Evolutionary conservation across 2,888 invertebrate genomes (phyloP), one percentile per base, ranked within the genome.

Genomic region (Hymenopus coronatus): DNA sequence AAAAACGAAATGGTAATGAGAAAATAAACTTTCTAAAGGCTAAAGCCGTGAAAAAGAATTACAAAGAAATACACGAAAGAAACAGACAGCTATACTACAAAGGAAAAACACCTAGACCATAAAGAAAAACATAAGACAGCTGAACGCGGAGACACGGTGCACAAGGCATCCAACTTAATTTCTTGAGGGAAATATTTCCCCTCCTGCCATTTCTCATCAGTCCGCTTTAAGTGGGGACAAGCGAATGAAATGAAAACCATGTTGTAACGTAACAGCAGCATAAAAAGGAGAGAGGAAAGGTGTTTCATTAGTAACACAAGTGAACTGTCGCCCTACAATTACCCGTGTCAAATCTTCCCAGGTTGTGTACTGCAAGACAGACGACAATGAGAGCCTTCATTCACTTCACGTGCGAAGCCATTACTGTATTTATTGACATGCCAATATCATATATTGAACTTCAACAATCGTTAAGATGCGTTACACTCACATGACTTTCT

Each of bases 261-360:
- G 87, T 30, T 28, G 87, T 87, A 82, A 70, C 54, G 54, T 70
- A 70, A 70, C 54, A 70, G 54, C 54, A 70, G 54, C 54, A 82
- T 82, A 89, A 83, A 89, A 88, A 82, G 33, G 82, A 28, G 83
- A 40, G 28, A 46, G 85, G 87, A 54, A 83, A 88, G 82, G 81
- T 84, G 85, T 89, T 89, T 88, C 88, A 88, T 89, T 88, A 86
- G 87, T 28, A 87, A 87, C 87, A 85, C 84, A 89, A 88, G 88
- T 83, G 83, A 85, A 89, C 83, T 87, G 89, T 89, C 88, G 82
- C 83, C 84, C 86, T 20, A 70, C 89, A 88, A 90, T 89, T 89
- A 89, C 89, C 86, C 88, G 87, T 89, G 90, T 90, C 90, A 90
- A 90, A 90, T 88, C 90, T 86, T 86, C 40, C 88, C 30, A 82